Evolutionary conservation across 2,113 vertebrate species (phyloP).

Genomic region (Lichenostomus cassidix): DNA sequence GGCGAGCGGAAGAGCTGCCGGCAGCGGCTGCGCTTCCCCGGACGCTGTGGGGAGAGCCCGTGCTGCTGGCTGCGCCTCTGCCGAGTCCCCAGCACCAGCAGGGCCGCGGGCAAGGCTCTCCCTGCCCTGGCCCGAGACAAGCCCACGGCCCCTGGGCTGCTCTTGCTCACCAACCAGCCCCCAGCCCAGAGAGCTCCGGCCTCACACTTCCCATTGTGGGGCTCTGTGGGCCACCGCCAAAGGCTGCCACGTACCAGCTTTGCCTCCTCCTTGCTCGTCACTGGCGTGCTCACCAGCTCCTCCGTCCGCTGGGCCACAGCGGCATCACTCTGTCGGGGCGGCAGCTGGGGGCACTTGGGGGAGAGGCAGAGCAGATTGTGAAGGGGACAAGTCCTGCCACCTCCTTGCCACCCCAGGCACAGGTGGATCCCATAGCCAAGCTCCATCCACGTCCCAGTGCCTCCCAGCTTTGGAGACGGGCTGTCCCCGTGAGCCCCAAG

Average conservation of each 20-base stretch:
- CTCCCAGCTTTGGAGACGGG: background rate
- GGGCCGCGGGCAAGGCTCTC: background rate
- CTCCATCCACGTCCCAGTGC: no score
- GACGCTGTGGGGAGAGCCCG: background rate
- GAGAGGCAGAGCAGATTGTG: background rate
- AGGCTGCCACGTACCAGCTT: constrained; percentile 48
- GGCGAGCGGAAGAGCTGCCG: constrained; percentile 83
- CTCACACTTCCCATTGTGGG: no score
- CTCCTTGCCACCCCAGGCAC: background rate
- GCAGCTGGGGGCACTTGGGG: background rate
- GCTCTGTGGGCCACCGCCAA: background rate
- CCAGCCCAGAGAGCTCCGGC: background rate
- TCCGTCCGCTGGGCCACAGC: background rate
- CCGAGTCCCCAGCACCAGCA: background rate
- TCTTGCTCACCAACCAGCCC: background rate
- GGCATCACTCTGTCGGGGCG: background rate
- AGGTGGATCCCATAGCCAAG: background rate
- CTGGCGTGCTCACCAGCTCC: background rate
- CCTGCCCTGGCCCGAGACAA: background rate
- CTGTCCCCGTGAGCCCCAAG: no score
- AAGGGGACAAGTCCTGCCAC: background rate
- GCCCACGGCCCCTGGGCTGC: background rate
- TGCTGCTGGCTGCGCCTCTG: background rate
- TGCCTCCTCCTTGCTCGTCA: background rate
- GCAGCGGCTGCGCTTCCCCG: constrained; percentile 70